phyloP scores from a whole-genome alignment of 2,113 vertebrate species.

The Zosterops lateralis region DNA sequence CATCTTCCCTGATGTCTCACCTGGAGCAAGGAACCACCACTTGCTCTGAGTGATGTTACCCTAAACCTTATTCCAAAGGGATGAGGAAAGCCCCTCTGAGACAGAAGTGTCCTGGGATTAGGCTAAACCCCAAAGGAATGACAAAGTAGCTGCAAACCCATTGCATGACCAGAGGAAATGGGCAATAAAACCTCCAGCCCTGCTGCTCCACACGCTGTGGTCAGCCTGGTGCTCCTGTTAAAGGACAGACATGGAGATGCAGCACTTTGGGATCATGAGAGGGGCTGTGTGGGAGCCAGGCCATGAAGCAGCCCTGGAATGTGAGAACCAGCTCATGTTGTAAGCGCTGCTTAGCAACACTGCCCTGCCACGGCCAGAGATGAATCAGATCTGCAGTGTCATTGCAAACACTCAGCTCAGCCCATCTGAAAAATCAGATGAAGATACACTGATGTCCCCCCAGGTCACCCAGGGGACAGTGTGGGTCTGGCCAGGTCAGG shows the following conservation, averaged over 20 bases:
- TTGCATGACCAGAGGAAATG: accelerated
- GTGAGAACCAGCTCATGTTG: not conserved
- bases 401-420: not conserved
- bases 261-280: accelerated
- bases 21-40: not conserved
- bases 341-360: conserved; percentile 63
- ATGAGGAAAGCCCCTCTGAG: not conserved
- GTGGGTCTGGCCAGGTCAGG: not conserved
- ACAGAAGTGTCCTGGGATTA: not conserved
- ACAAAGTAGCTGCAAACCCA: not conserved
- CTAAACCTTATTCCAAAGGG: not conserved
- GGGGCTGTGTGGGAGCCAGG: not conserved
- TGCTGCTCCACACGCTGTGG: accelerated
- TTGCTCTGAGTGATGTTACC: not conserved
- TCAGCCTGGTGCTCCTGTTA: not conserved
- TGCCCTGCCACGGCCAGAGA: conserved; percentile 38
- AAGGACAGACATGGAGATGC: not conserved
- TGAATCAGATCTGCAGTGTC: conserved; percentile 33
- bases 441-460: not conserved
- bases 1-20: not conserved
- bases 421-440: not conserved
- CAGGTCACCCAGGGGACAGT: not conserved
- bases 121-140: not conserved
- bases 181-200: not conserved
- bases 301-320: not conserved